These are phyloP conservation scores for Diarsia brunnea DNA, from an alignment of 2,888 invertebrate species.

Conservation along the genomic window DNA sequence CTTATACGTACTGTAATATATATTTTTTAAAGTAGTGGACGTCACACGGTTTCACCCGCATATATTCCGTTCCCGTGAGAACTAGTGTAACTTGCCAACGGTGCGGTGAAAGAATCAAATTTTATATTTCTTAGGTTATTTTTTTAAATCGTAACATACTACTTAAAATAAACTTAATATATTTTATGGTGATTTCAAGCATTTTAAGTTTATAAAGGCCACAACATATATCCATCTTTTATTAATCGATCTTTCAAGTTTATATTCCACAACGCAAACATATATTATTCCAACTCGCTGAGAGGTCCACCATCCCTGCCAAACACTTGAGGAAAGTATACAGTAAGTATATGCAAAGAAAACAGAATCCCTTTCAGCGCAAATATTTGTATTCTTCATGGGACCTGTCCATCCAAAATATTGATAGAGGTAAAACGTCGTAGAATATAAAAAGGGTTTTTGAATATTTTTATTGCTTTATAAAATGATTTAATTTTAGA, in stretches of 20 bases:
- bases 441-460: not conserved
- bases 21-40: too few relatives aligned
- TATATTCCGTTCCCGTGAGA: too few relatives aligned
- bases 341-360: conserved; percentile 42
- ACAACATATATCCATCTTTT: not conserved
- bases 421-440: conserved; percentile 21
- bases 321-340: conserved; percentile 30
- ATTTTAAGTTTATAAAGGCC: too few relatives aligned
- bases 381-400: conserved; percentile 43
- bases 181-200: too few relatives aligned
- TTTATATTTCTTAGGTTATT: too few relatives aligned
- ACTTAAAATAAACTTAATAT: too few relatives aligned
- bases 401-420: conserved; percentile 23
- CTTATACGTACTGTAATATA: too few relatives aligned
- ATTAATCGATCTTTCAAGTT: conserved; percentile 16
- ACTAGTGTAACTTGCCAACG: too few relatives aligned
- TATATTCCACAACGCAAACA: conserved; percentile 8
- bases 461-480: not conserved
- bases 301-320: conserved; percentile 16
- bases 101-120: too few relatives aligned
- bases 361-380: conserved; percentile 45
- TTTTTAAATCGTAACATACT: too few relatives aligned
- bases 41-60: too few relatives aligned
- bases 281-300: not conserved
- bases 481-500: not conserved